Evolutionary conservation across 2,888 invertebrate species (phyloP).

Genomic region (Periphyllus acericola): DNA sequence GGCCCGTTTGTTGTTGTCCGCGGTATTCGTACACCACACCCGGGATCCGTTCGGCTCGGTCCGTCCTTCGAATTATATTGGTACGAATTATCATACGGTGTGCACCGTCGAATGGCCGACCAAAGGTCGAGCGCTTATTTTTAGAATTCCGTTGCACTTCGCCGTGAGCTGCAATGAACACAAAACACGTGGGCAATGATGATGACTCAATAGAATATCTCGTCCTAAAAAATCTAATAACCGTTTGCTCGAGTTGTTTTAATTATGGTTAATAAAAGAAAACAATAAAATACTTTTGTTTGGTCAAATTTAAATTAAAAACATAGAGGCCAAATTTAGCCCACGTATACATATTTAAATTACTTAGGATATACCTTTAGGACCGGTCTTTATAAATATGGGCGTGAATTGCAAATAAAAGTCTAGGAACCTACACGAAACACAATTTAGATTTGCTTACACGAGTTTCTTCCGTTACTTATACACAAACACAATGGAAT

Average conservation of each 20-base stretch:
- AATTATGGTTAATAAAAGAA: constrained; percentile 11
- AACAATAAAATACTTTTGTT: constrained; percentile 16
- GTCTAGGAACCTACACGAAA: neutral
- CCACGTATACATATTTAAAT: constrained; percentile 11
- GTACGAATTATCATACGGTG: neutral
- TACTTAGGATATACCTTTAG: constrained; percentile 24
- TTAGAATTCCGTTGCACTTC: neutral
- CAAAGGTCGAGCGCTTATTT: neutral
- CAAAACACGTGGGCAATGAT: neutral
- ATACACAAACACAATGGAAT: neutral
- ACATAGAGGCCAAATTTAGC: constrained; percentile 11
- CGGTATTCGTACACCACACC: neutral
- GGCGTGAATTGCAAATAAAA: constrained; percentile 31
- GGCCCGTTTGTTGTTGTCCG: neutral
- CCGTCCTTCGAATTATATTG: neutral
- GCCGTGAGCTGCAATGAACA: neutral
- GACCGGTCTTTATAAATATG: neutral
- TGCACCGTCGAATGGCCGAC: neutral
- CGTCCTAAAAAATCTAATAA: neutral
- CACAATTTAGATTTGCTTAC: neutral
- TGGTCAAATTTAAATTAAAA: constrained; percentile 21
- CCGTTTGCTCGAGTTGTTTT: neutral
- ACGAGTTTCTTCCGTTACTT: neutral
- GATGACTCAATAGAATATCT: neutral
- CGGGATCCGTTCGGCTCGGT: neutral